These are phyloP conservation scores for Macrochelys suwanniensis DNA, from an alignment of 2,797 vertebrate genomes.

Conservation along the genomic window DNA sequence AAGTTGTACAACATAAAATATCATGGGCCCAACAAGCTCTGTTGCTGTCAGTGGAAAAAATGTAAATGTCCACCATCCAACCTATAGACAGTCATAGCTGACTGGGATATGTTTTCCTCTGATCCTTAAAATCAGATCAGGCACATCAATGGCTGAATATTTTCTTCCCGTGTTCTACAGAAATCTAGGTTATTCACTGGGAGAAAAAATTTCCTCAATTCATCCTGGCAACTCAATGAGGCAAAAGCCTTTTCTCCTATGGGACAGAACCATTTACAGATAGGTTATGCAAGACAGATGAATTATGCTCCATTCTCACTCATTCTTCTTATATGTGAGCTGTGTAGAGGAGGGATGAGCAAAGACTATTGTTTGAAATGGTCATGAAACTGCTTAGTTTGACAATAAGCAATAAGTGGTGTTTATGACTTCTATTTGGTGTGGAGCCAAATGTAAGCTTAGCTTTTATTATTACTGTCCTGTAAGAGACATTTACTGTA, in stretches of 20 bases:
- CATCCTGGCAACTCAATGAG: background rate
- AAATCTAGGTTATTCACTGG: conserved; percentile 15
- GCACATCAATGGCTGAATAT: background rate
- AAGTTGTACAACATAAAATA: conserved; percentile 44
- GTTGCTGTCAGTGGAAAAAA: background rate
- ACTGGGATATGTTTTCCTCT: conserved; percentile 7
- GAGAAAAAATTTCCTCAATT: conserved; percentile 8
- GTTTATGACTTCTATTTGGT: conserved; percentile 9
- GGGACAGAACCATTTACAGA: background rate
- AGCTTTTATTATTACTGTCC: background rate
- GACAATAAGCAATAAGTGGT: background rate
- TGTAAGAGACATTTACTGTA: background rate
- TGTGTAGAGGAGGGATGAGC: background rate
- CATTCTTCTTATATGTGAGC: background rate
- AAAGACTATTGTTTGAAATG: background rate
- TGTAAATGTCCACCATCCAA: background rate
- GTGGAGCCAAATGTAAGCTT: background rate
- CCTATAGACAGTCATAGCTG: background rate
- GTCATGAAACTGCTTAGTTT: background rate
- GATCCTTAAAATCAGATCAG: conserved; percentile 34
- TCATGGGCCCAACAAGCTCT: background rate
- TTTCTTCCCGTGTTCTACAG: conserved; percentile 13
- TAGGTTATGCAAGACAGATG: conserved; percentile 16
- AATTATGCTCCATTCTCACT: background rate
- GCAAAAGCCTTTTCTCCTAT: background rate